phyloP scores from a whole-genome alignment of 2,797 vertebrate species.

The Muscicapa striata region DNA sequence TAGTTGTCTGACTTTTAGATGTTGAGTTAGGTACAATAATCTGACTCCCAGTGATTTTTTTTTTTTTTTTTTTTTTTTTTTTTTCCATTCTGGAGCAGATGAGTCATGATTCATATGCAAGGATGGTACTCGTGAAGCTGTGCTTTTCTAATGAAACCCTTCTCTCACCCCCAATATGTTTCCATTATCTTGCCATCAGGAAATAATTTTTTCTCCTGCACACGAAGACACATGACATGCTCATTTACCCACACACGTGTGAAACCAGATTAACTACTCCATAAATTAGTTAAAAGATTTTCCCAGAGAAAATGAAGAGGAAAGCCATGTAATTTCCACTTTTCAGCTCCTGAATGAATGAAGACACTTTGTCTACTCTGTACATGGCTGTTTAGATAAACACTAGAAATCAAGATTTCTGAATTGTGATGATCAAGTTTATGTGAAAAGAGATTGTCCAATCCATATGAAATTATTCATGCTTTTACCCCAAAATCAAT shows the following conservation, averaged over 20 bases:
- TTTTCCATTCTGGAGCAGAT: background rate
- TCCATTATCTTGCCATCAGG: conserved; percentile 54
- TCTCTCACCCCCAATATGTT: conserved; percentile 36
- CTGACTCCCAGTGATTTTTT: background rate
- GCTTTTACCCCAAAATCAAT: background rate
- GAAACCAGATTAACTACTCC: conserved; percentile 29
- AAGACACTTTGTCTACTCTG: background rate
- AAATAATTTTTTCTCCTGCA: conserved; percentile 21
- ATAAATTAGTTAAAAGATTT: conserved; percentile 65
- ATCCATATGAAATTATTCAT: background rate
- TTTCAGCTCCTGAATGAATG: background rate
- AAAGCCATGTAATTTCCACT: conserved; percentile 20
- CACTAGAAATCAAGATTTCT: background rate
- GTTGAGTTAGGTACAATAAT: conserved; percentile 17
- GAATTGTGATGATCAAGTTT: background rate
- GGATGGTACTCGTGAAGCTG: background rate
- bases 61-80: background rate
- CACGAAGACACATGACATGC: background rate
- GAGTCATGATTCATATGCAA: conserved; percentile 24
- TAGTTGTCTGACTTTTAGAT: conserved; percentile 48
- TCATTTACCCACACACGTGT: conserved; percentile 20
- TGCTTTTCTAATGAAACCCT: conserved; percentile 31
- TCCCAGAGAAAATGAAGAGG: conserved; percentile 49
- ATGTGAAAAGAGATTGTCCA: background rate
- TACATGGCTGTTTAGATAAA: background rate